These are phyloP conservation scores for Diorhabda sublineata DNA, from an alignment of 1,140 invertebrate species.

Conservation along the genomic window DNA sequence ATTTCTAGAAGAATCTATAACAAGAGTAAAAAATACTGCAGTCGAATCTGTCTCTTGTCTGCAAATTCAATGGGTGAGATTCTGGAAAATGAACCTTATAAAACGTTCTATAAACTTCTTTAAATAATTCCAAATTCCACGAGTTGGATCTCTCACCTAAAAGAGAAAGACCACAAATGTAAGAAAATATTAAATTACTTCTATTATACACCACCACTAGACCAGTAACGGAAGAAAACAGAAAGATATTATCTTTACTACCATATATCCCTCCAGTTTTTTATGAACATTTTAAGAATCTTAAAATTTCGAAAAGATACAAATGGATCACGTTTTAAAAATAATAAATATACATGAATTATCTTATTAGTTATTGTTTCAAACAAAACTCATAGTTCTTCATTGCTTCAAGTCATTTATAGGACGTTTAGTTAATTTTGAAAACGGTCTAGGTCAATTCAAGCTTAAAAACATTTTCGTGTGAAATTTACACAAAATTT, in stretches of 20 bases:
- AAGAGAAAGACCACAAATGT: not conserved
- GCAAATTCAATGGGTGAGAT: no score
- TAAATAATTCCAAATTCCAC: not conserved
- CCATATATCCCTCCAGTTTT: conserved; percentile 1
- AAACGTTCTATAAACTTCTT: no score
- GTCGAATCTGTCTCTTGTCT: no score
- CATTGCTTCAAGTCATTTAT: not conserved
- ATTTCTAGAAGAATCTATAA: no score
- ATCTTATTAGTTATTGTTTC: not conserved
- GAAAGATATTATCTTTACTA: not conserved
- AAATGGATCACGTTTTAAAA: not conserved
- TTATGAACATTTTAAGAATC: not conserved
- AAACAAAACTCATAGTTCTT: not conserved
- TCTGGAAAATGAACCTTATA: no score
- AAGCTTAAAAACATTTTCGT: not conserved
- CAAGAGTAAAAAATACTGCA: no score
- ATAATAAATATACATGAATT: not conserved
- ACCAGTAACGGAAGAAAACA: not conserved
- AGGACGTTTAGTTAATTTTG: no score
- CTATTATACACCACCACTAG: not conserved
- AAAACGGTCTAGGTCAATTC: no score
- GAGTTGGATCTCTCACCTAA: not conserved
- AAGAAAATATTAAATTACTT: conserved; percentile 5
- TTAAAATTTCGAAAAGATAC: not conserved
- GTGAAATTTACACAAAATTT: not conserved